phyloP scores from a whole-genome alignment of 2,888 invertebrate species.

The Philonicus albiceps region DNA sequence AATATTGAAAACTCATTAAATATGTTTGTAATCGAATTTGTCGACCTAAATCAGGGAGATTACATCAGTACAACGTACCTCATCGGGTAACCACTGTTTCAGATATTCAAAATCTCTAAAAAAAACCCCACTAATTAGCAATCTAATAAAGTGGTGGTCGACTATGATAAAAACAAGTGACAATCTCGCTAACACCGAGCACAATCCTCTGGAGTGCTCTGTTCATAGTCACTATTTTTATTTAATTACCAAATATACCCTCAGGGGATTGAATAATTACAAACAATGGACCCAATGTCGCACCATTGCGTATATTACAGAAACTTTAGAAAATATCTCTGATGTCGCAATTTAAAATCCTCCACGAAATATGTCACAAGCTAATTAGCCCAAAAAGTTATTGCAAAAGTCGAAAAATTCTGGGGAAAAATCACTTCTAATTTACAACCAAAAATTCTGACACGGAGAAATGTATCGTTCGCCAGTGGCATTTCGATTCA shows the following conservation, averaged over 20 bases:
- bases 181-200: neutral
- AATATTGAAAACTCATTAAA: neutral
- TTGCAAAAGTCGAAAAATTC: neutral
- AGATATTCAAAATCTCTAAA: neutral
- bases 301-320: neutral
- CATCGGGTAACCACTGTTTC: neutral
- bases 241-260: neutral
- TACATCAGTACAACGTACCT: neutral
- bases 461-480: neutral
- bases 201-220: neutral
- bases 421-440: neutral
- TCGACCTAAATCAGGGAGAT: neutral
- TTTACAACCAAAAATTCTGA: neutral
- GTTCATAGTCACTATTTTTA: neutral
- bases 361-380: neutral
- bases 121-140: neutral
- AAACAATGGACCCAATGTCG: neutral
- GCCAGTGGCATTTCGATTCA: neutral
- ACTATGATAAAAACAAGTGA: neutral
- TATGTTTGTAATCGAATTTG: neutral
- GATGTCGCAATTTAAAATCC: neutral
- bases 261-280: neutral
- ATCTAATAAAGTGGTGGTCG: neutral
- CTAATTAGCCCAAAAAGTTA: slow-evolving; percentile 3
- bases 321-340: neutral